Percentiles rank a stretch among this genome's conserved stretches.
phyloP scores from a whole-genome alignment of 2,113 vertebrate genomes.

The Typhlomys cinereus region DNA sequence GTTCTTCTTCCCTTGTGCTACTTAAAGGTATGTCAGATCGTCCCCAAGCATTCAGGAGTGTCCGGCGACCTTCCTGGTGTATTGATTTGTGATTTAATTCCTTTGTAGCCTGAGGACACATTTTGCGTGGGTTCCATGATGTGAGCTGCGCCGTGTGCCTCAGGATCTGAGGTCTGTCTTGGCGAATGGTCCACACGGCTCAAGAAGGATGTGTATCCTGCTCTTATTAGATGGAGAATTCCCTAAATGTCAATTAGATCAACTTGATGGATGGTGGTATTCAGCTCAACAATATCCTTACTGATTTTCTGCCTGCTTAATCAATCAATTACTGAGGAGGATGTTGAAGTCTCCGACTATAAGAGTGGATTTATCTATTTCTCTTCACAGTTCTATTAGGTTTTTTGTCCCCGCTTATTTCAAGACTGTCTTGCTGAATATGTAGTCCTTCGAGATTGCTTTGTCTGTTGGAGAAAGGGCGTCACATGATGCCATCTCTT shows the following conservation, averaged over 20 bases:
- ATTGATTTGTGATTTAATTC: not conserved
- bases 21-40: not conserved
- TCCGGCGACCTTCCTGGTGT: not conserved
- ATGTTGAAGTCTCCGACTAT: not conserved
- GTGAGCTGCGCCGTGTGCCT: not conserved
- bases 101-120: not conserved
- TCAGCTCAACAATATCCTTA: slow-evolving; percentile 10
- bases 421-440: not conserved
- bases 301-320: slow-evolving; percentile 47
- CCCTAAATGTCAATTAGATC: slow-evolving; percentile 42
- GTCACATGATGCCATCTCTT: fast-evolving
- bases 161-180: not conserved
- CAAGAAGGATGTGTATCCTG: not conserved
- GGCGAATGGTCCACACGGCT: not conserved
- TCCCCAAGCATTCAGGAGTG: too few relatives aligned
- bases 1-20: not conserved
- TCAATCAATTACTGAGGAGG: slow-evolving; percentile 1
- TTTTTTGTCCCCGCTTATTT: not conserved
- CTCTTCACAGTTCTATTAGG: not conserved
- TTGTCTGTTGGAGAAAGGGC: not conserved
- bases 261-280: slow-evolving; percentile 17
- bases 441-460: not conserved
- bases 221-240: not conserved
- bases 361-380: not conserved
- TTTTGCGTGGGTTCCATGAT: not conserved